These are phyloP conservation scores for Corythornis madagascariensis DNA, from an alignment of 2,113 vertebrate species.

Conservation along the genomic window DNA sequence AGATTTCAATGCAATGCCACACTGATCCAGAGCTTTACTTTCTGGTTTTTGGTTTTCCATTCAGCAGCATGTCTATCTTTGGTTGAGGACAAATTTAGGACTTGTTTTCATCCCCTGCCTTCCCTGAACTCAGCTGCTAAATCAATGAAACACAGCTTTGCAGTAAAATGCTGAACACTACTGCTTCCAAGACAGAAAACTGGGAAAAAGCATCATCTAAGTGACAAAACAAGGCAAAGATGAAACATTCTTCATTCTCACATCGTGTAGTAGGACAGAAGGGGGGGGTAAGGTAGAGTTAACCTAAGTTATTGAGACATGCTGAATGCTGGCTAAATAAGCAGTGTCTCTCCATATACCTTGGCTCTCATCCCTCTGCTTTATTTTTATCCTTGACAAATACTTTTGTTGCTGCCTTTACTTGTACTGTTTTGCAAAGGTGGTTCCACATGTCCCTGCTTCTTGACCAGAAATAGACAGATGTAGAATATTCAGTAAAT, in stretches of 20 bases:
- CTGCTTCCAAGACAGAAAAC: neutral
- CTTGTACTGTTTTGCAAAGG: neutral
- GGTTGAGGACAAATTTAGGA: conserved; percentile 43
- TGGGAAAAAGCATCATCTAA: conserved; percentile 23
- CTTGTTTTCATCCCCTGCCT: conserved; percentile 13
- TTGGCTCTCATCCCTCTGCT: neutral
- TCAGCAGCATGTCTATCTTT: conserved; percentile 36
- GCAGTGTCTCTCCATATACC: neutral
- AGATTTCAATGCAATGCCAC: neutral
- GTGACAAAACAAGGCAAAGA: neutral
- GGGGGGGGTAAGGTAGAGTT: conserved; percentile 1
- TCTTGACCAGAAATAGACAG: neutral
- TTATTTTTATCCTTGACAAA: conserved; percentile 22
- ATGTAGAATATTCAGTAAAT: neutral
- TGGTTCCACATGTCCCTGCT: neutral
- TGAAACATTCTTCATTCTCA: neutral
- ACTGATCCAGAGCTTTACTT: neutral
- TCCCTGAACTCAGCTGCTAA: neutral
- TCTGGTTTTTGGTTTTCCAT: conserved; percentile 13
- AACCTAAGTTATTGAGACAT: neutral
- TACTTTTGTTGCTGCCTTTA: neutral
- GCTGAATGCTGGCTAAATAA: conserved; percentile 28
- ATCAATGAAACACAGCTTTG: conserved; percentile 10
- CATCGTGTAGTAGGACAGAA: neutral
- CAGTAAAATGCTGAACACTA: neutral